Evolutionary conservation across 1,140 invertebrate species (phyloP).

Genomic region (Eurosta solidaginis): DNA sequence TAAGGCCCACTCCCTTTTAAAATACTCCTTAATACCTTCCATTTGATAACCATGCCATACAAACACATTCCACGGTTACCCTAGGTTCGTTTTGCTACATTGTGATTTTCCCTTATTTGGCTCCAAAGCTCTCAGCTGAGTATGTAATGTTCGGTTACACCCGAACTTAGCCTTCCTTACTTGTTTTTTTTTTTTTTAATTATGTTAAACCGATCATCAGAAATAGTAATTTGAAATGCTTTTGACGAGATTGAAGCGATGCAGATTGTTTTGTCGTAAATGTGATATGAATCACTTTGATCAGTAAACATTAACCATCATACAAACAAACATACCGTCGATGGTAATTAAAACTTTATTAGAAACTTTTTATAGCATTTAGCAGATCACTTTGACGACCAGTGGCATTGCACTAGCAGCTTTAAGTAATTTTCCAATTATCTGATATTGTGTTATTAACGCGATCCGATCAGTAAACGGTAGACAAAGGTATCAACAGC

Average conservation of each 20-base stretch:
- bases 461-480: not conserved
- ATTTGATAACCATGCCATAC: too few relatives aligned
- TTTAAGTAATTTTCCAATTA: conserved; percentile 14
- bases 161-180: too few relatives aligned
- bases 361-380: not conserved
- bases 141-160: too few relatives aligned
- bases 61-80: too few relatives aligned
- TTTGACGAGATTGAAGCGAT: not conserved
- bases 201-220: too few relatives aligned
- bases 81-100: too few relatives aligned
- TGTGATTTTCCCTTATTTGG: too few relatives aligned
- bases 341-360: conserved; percentile 11
- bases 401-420: not conserved
- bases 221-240: not conserved
- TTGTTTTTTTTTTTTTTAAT: too few relatives aligned
- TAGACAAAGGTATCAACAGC: not conserved
- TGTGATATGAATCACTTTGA: not conserved
- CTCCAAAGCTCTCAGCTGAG: too few relatives aligned
- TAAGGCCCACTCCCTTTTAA: too few relatives aligned
- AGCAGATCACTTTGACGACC: not conserved
- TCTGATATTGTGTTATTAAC: not conserved
- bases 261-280: not conserved
- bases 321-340: not conserved
- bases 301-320: not conserved
- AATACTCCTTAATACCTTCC: too few relatives aligned